Evolutionary conservation across 2,797 vertebrate species (phyloP).

Genomic region (Corythornis leucogaster): DNA sequence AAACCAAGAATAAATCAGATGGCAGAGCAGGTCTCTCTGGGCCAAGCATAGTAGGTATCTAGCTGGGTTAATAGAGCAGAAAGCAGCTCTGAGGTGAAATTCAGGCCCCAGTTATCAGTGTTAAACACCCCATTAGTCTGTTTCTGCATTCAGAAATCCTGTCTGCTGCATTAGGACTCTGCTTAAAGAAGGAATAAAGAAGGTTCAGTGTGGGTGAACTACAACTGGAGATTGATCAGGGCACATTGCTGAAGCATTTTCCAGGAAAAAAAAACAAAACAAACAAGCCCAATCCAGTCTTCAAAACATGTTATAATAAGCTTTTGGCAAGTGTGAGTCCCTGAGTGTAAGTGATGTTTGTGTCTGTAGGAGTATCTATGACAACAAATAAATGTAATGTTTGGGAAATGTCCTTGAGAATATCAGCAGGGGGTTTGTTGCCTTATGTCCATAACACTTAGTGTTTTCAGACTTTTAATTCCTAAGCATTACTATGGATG

Average conservation of each 20-base stretch:
- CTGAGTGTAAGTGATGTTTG: not conserved
- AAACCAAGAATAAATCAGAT: not conserved
- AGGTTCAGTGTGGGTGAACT: not conserved
- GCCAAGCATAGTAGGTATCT: not conserved
- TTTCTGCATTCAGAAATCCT: not conserved
- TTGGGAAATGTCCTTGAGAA: constrained; percentile 23
- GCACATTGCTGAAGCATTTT: not conserved
- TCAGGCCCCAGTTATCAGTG: not conserved
- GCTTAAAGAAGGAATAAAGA: not conserved
- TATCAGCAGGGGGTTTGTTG: not conserved
- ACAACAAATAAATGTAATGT: constrained; percentile 22
- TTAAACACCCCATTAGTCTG: not conserved
- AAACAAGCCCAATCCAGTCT: not conserved
- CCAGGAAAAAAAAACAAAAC: not conserved
- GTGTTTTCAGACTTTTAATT: constrained; percentile 28
- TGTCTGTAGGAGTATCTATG: constrained; percentile 42
- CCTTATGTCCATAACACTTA: not conserved
- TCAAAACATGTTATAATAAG: not conserved
- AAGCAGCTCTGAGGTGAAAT: constrained; percentile 26
- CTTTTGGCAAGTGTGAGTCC: constrained; percentile 12
- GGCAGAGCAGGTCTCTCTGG: not conserved
- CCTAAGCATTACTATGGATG: not conserved
- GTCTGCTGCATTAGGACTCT: not conserved
- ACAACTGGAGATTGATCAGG: not conserved
- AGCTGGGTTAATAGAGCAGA: not conserved